A percentile compares a stretch with the other conserved stretches of the same genome.
These are phyloP conservation scores for Chelonoidis abingdonii DNA, from an alignment of 2,113 vertebrate genomes.

Conservation along the genomic window DNA sequence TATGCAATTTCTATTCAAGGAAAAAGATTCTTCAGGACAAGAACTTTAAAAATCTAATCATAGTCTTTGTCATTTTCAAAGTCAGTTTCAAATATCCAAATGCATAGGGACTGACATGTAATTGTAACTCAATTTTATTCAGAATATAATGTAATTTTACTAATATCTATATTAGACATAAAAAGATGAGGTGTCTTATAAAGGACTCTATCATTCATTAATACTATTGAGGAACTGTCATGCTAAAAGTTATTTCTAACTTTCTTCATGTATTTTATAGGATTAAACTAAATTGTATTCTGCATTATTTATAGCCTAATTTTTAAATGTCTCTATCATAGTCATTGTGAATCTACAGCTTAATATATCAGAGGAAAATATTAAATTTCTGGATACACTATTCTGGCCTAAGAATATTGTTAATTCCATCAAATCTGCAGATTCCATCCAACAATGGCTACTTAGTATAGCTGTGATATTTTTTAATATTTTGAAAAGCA, in stretches of 20 bases:
- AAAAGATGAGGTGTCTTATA: constrained; percentile 65
- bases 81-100: constrained; percentile 65
- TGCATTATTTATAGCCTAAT: constrained; percentile 75
- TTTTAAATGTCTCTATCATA: constrained; percentile 52
- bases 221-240: constrained; percentile 71
- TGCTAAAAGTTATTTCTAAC: constrained; percentile 63
- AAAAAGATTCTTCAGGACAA: constrained; percentile 9
- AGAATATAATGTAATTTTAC: constrained; percentile 64
- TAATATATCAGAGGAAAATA: constrained; percentile 52
- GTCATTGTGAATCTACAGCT: constrained; percentile 35
- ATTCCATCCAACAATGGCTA: neutral
- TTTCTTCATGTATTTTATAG: constrained; percentile 58
- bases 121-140: constrained; percentile 65
- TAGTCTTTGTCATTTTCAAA: constrained; percentile 42
- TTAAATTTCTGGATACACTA: neutral
- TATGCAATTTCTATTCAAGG: neutral
- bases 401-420: constrained; percentile 17
- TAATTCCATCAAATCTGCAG: neutral
- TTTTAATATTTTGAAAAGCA: neutral
- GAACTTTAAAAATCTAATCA: constrained; percentile 46
- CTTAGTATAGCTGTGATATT: neutral
- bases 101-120: constrained; percentile 42
- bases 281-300: constrained; percentile 66
- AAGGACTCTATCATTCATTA: constrained; percentile 63
- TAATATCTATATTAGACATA: constrained; percentile 60